Conservation (phyloP, 2,113 vertebrate species). For the Gavialis gangeticus region DNA sequence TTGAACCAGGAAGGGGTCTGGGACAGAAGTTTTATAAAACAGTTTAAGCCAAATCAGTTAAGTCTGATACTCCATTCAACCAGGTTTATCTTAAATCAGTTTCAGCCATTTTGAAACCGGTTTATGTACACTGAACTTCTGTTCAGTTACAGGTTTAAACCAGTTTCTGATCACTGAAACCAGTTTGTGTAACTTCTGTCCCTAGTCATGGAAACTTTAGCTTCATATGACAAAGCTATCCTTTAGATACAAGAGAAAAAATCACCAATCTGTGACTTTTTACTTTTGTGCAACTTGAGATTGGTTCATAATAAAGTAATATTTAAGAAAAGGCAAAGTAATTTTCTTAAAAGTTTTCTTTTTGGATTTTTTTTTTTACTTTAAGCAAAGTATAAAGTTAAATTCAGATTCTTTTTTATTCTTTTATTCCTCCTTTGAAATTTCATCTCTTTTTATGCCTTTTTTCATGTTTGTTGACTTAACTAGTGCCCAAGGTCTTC, state of each 20-base stretch:
- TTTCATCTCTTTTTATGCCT: background rate
- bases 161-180: no score
- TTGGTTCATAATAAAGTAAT: background rate
- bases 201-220: background rate
- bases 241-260: background rate
- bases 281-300: background rate
- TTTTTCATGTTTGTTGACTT: background rate
- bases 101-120: no score
- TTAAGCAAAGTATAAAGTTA: background rate
- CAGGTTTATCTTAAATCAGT: no score
- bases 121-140: no score
- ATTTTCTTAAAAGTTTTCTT: background rate
- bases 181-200: no score
- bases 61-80: no score
- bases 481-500: background rate
- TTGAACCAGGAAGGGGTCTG: no score
- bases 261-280: background rate
- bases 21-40: no score
- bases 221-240: background rate
- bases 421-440: background rate
- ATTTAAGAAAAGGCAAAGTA: background rate
- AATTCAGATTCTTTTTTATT: background rate
- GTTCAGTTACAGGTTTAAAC: no score
- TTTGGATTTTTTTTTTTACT: background rate
- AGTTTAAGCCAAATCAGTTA: no score